Conservation (phyloP, 1,140 invertebrate species). For the Papilio aristodemus region DNA sequence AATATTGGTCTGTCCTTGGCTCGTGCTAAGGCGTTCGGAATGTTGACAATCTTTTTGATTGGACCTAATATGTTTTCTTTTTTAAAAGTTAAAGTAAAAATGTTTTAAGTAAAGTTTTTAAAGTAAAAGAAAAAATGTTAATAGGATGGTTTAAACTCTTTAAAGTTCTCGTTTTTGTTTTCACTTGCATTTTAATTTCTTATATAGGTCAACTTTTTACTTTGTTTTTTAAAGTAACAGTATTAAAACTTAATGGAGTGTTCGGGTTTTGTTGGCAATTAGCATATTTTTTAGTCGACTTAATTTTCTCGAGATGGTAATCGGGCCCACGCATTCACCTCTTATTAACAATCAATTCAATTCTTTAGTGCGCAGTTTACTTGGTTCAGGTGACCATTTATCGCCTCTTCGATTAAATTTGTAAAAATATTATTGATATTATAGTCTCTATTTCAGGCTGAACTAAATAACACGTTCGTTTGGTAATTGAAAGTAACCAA, state of each 20-base stretch:
- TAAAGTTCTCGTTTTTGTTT: background rate
- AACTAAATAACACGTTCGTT: background rate
- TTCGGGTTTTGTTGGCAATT: constrained; percentile 9
- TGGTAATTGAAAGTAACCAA: no score
- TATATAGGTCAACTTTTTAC: background rate
- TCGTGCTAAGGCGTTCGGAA: no score
- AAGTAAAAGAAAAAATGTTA: no score
- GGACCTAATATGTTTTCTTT: no score
- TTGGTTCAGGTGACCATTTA: background rate
- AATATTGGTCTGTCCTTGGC: no score
- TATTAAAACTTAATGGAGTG: constrained; percentile 14
- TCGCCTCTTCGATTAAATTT: background rate
- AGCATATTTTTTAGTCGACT: constrained; percentile 14
- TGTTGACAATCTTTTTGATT: no score
- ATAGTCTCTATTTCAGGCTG: background rate
- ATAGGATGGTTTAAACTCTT: background rate
- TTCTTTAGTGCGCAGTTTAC: background rate
- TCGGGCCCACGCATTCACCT: background rate
- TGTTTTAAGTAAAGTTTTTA: no score
- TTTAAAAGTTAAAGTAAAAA: no score
- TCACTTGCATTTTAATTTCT: background rate
- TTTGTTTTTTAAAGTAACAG: background rate
- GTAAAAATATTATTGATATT: background rate
- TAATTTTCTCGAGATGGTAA: constrained; percentile 6
- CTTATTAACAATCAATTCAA: constrained; percentile 10